Evolutionary conservation across 2,113 vertebrate species (phyloP).

Genomic region (Eclectus roratus): DNA sequence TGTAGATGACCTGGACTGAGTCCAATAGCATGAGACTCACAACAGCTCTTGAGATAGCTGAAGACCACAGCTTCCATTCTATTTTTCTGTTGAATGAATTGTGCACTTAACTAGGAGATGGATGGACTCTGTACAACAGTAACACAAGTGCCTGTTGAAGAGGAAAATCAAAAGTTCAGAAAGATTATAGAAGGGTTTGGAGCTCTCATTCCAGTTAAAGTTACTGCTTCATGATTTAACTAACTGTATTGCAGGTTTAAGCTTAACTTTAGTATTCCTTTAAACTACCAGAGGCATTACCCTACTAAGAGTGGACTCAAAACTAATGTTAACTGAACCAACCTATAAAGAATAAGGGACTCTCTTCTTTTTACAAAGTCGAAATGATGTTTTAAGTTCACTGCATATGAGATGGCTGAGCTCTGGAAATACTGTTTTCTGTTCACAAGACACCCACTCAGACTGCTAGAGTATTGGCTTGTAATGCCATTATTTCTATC

Average conservation of each 20-base stretch:
- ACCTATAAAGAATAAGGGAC: neutral
- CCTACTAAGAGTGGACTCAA: neutral
- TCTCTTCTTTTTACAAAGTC: neutral
- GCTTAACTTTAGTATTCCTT: neutral
- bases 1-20: neutral
- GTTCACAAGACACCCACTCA: conserved; percentile 37
- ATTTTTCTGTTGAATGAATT: neutral
- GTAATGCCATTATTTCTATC: conserved; percentile 26
- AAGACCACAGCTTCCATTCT: neutral
- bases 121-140: neutral
- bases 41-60: neutral
- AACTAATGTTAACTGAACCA: neutral
- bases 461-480: conserved; percentile 5
- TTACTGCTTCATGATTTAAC: neutral
- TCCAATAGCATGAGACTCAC: neutral
- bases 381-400: neutral
- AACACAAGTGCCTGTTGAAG: neutral
- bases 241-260: neutral
- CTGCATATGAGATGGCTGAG: neutral
- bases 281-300: neutral
- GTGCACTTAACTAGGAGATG: neutral
- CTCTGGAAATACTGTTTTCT: conserved; percentile 14
- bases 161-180: neutral
- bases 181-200: neutral
- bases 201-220: neutral